Base-by-base conservation (phyloP, 2,888 invertebrate genomes). In the Clostera curtula region DNA sequence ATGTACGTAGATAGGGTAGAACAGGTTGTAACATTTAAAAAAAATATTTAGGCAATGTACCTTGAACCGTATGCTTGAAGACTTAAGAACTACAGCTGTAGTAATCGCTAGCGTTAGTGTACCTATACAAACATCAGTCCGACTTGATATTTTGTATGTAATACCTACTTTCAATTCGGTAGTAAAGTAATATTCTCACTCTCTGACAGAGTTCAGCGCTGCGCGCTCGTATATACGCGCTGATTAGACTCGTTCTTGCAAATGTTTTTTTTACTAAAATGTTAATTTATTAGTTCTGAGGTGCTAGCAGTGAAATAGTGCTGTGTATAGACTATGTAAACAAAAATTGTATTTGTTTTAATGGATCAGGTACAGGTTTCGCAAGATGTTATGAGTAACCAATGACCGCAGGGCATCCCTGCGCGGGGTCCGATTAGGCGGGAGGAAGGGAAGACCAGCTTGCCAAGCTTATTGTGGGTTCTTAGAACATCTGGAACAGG, bases 401-500 rank as follows among this genome's bases (percentile, higher is more conserved):
- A 69, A 69, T 70, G 70, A 70, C 67, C 67, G 69, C 67, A 69
- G 71, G 70, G 69, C 55, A 68, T 68, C 68, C 70, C 71, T 68
- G 65, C 60, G 60, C 51, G 54, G 55, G 36, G 54, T 36, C 36
- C 49, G 36, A 42, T 38, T 47, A 49, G 52, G 59, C 39, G 62
- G 56, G 61, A 57, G 62, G 60, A 41, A 54, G 53, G 62, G 61
- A 23, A 53, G 56, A 51, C 41, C 52, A 49, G 56, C 47, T 54
- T 54, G 40, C 50, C 48, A 51, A 51, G 51, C 46, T 44, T 49
- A 45, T 40, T 46, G 42, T 48, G 45, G 47, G 36, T 47, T 54
- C 45, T 50, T 47, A 43, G 45, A 52, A 55, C 45, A 49, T 49
- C 52, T 49, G 46, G 42, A 40, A 37, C 52, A 47, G 45, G 34